phyloP scores from a whole-genome alignment of 2,113 vertebrate species.

The Cricetomys ansorgei region DNA sequence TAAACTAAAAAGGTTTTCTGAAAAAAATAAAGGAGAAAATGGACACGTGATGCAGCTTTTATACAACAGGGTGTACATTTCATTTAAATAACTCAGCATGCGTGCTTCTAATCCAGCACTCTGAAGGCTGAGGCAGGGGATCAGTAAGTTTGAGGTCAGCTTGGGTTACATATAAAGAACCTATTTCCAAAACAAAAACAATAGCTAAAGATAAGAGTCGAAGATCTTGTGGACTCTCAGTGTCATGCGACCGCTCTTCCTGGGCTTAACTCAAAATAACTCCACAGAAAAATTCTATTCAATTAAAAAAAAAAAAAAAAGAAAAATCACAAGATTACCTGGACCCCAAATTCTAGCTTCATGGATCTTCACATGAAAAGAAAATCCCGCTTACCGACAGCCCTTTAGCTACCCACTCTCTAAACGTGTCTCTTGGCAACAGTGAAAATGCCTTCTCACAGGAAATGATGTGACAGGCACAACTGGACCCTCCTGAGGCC shows the following conservation, averaged over 20 bases:
- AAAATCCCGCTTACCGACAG: conserved; percentile 21
- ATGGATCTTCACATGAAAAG: conserved; percentile 57
- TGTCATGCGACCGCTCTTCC: too few species aligned
- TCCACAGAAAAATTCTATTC: conserved; percentile 74
- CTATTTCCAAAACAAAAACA: not conserved
- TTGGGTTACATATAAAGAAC: not conserved
- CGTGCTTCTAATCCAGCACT: not conserved
- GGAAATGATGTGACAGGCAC: not conserved
- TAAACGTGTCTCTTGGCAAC: not conserved
- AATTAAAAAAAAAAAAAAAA: conserved; percentile 39
- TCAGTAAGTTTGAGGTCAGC: not conserved
- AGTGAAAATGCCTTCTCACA: not conserved
- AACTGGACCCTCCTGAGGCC: not conserved
- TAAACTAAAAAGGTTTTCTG: not conserved
- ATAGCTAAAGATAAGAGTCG: not conserved
- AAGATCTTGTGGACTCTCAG: not conserved
- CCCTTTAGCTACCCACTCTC: not conserved
- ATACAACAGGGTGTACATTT: conserved; percentile 2
- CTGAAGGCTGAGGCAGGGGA: not conserved
- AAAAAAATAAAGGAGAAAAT: not conserved
- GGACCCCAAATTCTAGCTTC: conserved; percentile 77
- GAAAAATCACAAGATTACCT: conserved; percentile 68
- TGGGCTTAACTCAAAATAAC: conserved; percentile 72
- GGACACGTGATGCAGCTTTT: not conserved
- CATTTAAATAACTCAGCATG: not conserved